Conservation (phyloP, 2,797 vertebrate species). For the Cygnus olor region DNA sequence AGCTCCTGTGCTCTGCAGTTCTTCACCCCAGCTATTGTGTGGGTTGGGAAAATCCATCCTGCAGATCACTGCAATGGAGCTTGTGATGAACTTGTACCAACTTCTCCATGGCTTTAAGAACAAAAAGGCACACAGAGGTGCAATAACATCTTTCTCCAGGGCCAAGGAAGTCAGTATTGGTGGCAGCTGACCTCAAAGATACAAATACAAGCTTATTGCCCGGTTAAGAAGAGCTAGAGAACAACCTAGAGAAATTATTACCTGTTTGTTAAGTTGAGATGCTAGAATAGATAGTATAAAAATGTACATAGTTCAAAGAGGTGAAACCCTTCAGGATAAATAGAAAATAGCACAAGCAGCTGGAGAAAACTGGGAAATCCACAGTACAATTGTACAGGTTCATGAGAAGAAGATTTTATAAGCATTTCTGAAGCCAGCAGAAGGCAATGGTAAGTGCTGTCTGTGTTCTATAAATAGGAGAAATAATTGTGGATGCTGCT, state of each 20-base stretch:
- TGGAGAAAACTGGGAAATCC: neutral
- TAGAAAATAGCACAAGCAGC: neutral
- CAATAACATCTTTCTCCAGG: neutral
- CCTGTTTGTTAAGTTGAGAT: neutral
- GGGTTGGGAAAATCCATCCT: neutral
- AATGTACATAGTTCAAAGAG: neutral
- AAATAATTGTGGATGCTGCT: neutral
- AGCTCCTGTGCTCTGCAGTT: neutral
- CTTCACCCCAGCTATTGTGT: neutral
- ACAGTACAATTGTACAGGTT: neutral
- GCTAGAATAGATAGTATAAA: neutral
- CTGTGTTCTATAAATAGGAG: slow-evolving; percentile 10
- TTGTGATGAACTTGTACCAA: neutral
- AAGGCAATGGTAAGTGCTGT: slow-evolving; percentile 22
- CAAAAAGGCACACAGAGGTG: neutral
- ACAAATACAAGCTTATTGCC: neutral
- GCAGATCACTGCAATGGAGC: neutral
- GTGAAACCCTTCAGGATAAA: neutral
- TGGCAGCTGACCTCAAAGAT: neutral
- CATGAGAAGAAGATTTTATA: neutral
- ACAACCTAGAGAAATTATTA: neutral
- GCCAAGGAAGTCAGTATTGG: neutral
- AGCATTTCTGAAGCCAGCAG: slow-evolving; percentile 12
- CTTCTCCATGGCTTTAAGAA: neutral
- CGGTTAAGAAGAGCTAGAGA: neutral